Evolutionary conservation across 2,797 vertebrate genomes (phyloP), one percentile per base, ranked within the genome.

Genomic region (Typhlichthys eigenmanni): DNA sequence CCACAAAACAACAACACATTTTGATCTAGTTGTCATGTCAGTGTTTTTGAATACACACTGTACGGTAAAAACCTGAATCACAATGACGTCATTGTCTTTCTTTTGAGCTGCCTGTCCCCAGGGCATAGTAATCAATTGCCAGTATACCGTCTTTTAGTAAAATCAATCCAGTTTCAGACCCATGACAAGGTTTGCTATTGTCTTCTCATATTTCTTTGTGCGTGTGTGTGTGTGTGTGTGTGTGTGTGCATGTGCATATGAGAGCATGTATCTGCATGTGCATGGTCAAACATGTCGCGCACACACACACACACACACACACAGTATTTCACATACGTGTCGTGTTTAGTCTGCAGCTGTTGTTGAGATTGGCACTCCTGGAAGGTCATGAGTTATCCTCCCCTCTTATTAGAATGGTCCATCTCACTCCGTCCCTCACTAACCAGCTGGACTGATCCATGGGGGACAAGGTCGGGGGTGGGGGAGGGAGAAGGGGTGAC

Each of bases 361-460:
- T 88, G 81, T 80, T 74, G 63, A 81, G 85, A 85, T 64, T 80
- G 85, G 85, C 80, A 86, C 61, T 63, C 66, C 70, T 75, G 52
- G 62, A 74, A 71, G 82, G 74, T 80, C 74, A 63, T 75, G 68
- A 81, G 82, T 79, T 74, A 65, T 55, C 62, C 65, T 57, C 80
- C 71, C 72, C 49, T 2, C 64, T 81, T 81, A 84, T 82, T 84
- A 79, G 52, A 66, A 67, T 63, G 68, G 62, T 54, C 46, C 66
- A 54, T 60, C 70, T 62, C 59, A 58, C 59, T 14, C 71, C 68
- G 57, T 67, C 79, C 61, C 72, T 75, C 83, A 81, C 69, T 71
- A 34, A 64, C 87, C 88, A 89, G 86, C 86, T 92, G 89, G 84
- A 80, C 67, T 62, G 58, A 59, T 64, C 73, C 60, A 47, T 64